phyloP scores from a whole-genome alignment of 1,140 invertebrate species.

The Drosophila orosa region DNA sequence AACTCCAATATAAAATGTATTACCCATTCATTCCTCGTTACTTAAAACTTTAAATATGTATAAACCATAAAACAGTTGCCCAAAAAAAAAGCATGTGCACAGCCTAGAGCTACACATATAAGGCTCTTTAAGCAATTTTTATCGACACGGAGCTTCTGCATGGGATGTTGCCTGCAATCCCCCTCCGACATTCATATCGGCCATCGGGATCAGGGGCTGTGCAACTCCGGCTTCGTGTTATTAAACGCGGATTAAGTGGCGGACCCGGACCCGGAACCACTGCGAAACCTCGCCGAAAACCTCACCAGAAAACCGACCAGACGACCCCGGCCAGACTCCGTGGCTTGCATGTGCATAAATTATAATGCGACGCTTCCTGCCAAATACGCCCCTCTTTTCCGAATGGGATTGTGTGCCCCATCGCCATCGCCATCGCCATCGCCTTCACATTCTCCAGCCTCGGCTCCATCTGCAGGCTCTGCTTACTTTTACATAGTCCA shows the following conservation, averaged over 20 bases:
- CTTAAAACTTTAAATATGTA: conserved; percentile 5
- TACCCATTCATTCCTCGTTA: not conserved
- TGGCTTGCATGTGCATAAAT: conserved; percentile 80
- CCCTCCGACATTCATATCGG: conserved; percentile 13
- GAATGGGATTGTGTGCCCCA: conserved; percentile 42
- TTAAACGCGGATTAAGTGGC: conserved; percentile 80
- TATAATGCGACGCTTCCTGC: conserved; percentile 68
- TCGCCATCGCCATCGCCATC: conserved; percentile 16
- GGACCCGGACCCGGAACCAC: conserved; percentile 10
- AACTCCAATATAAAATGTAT: not conserved
- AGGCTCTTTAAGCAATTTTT: conserved; percentile 66
- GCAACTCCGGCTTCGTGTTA: conserved; percentile 65
- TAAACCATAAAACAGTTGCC: conserved; percentile 7
- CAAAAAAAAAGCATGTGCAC: conserved; percentile 8
- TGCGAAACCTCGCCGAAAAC: conserved; percentile 20
- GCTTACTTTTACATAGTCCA: conserved; percentile 62
- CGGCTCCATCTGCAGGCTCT: conserved; percentile 44
- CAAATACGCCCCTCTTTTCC: conserved; percentile 53
- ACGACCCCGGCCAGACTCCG: conserved; percentile 65
- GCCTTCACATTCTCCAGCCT: conserved; percentile 13
- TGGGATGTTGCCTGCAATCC: conserved; percentile 32
- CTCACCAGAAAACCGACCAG: conserved; percentile 35
- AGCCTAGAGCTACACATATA: conserved; percentile 41
- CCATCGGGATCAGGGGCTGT: conserved; percentile 22
- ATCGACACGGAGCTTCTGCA: conserved; percentile 51